Conservation (phyloP, 2,113 vertebrate genomes). For the Seriola rivoliana region DNA sequence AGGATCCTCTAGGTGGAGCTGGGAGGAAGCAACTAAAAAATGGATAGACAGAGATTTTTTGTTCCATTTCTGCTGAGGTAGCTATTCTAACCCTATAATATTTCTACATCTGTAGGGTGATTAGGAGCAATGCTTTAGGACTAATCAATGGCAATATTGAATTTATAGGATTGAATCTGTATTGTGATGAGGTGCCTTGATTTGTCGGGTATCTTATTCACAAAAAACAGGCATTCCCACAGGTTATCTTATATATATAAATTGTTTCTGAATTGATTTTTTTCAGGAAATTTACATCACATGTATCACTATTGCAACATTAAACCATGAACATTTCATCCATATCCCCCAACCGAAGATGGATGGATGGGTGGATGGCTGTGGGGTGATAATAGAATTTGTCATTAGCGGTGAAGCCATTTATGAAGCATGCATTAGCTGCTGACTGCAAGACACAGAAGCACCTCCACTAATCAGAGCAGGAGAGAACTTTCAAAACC, state of each 20-base stretch:
- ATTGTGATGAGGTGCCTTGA: neutral
- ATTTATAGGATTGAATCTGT: neutral
- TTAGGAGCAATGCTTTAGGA: neutral
- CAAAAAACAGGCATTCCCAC: too few species aligned
- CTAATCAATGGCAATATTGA: neutral
- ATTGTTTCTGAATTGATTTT: neutral
- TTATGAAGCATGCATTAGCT: constrained; percentile 32
- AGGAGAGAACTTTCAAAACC: constrained; percentile 5
- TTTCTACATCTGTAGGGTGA: neutral
- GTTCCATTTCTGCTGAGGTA: neutral
- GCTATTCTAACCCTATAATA: neutral
- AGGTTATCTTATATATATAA: neutral
- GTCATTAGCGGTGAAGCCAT: constrained; percentile 48
- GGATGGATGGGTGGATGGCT: constrained; percentile 10
- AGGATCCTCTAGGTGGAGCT: constrained; percentile 17
- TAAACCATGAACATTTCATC: constrained; percentile 1
- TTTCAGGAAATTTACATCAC: neutral
- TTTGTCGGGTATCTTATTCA: neutral
- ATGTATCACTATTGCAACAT: too few species aligned
- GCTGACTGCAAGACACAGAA: constrained; percentile 20
- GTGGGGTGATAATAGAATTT: constrained; percentile 34
- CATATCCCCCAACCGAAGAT: neutral
- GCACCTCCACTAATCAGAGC: constrained; percentile 27
- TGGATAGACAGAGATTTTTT: neutral
- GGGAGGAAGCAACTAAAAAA: constrained; percentile 8